Evolutionary conservation across 37 sponge, comb jelly and placozoan genomes (phyloP), one percentile per base, ranked within the genome.

Genomic region (Hexactinellida sp.): DNA sequence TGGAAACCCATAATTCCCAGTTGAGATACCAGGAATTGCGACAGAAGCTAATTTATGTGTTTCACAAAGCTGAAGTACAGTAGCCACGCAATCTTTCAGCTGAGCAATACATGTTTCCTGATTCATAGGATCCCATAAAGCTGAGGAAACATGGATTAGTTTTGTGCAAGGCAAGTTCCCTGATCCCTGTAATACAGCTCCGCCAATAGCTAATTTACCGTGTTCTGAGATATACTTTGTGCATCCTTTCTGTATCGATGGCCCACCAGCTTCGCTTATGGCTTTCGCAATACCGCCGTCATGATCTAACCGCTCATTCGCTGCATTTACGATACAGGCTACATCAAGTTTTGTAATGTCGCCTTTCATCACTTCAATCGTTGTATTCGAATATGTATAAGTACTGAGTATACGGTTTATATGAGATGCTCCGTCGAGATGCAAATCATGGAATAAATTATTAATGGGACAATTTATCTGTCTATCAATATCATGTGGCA

Each of bases 91-190:
- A 47, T 52, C 37, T 35, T 90, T 85, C n/a, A 90, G 82, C 0
- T 71, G 24, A 25, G 37, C 38, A 32, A n/a, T 63, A n/a, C 76
- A 25, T n/a, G 1, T 63, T 34, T 88, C 86, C 55, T 90, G 90
- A 0, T 13, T 24, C 3, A 89, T 90, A 19, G 91, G 92, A 19
- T 0, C 84, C 93, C 93, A 94, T 0, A 54, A 86, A 37, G 95
- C 92, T 19, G 88, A 88, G 36, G 92, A 93, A 47, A 91, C 90
- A 89, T 94, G 95, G 38, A 94, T 89, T 21, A 94, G 21, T 23
- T 87, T 89, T 39, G 86, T 92, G 54, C 90, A 92, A 37, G 91
- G 87, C 0, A 94, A 87, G 0, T 86, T 82, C 13, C 95, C 95
- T 55, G 88, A 21, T 37, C 89, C 88, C 24, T 89, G 87, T 86